Percentiles rank a stretch among this genome's conserved stretches.
phyloP scores from a whole-genome alignment of 2,888 invertebrate genomes.

The Dolichomitus sp. region DNA sequence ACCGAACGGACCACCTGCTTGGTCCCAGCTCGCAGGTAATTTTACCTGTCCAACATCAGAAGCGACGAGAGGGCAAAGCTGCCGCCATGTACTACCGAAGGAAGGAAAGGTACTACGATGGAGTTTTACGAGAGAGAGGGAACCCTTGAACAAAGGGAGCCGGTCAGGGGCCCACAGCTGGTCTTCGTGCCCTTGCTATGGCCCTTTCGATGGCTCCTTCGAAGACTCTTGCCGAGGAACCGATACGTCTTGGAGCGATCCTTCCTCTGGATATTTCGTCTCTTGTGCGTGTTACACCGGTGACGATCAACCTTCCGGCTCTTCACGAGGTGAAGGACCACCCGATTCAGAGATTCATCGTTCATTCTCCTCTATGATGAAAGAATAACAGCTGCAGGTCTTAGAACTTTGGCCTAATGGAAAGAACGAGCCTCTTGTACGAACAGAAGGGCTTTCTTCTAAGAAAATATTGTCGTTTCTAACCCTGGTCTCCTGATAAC shows the following conservation, averaged over 20 bases:
- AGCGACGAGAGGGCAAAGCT: conserved; percentile 11
- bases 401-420: neutral
- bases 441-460: conserved; percentile 26
- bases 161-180: conserved; percentile 62
- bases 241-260: conserved; percentile 5
- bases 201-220: neutral
- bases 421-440: conserved; percentile 23
- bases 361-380: neutral
- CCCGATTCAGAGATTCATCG: neutral
- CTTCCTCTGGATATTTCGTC: conserved; percentile 6
- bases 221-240: conserved; percentile 1
- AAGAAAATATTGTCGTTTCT: conserved; percentile 39
- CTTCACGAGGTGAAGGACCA: neutral
- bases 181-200: conserved; percentile 48
- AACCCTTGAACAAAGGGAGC: conserved; percentile 62
- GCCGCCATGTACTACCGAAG: conserved; percentile 6
- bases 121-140: conserved; percentile 34
- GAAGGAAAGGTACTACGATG: conserved; percentile 48
- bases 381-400: neutral
- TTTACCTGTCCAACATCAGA: conserved; percentile 55
- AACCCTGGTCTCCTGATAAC: conserved; percentile 11
- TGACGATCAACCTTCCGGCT: conserved; percentile 55
- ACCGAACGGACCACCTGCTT: conserved; percentile 63
- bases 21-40: conserved; percentile 61
- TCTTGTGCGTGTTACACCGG: neutral